Evolutionary conservation across 2,797 vertebrate species (phyloP).

Genomic region (Gorsachius magnificus): DNA sequence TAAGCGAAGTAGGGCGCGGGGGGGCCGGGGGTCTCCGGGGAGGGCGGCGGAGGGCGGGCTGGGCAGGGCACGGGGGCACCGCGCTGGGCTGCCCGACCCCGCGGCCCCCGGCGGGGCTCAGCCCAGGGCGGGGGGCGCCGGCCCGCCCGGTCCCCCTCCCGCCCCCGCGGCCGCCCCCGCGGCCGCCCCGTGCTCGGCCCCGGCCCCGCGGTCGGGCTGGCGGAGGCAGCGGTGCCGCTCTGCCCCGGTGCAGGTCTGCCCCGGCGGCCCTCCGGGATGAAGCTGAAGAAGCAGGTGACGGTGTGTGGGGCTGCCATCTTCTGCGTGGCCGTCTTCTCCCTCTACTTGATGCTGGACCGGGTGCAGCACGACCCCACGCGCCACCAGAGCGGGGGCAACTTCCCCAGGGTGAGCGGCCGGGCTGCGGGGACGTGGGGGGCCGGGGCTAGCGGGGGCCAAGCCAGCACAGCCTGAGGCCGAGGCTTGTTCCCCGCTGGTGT

Average conservation of each 20-base stretch:
- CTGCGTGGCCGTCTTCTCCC: slow-evolving; percentile 97
- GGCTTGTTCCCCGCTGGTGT: background rate
- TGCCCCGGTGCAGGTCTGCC: background rate
- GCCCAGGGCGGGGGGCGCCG: background rate
- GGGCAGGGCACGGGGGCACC: background rate
- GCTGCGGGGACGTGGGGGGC: background rate
- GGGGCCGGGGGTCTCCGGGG: background rate
- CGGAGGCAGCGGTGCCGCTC: background rate
- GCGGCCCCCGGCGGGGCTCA: background rate
- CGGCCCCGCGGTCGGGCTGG: too few relatives aligned
- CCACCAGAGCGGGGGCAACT: slow-evolving; percentile 90
- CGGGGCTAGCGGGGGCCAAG: background rate
- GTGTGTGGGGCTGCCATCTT: slow-evolving; percentile 97
- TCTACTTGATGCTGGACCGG: slow-evolving; percentile 98
- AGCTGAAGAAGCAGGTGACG: slow-evolving; percentile 98
- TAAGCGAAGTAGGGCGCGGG: slow-evolving; percentile 2
- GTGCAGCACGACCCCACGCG: slow-evolving; percentile 94
- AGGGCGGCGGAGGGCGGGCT: background rate
- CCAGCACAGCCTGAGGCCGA: background rate
- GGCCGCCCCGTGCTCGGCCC: background rate
- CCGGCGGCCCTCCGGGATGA: slow-evolving; percentile 80
- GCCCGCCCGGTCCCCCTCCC: background rate
- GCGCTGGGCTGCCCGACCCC: background rate
- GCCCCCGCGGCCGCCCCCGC: too few relatives aligned
- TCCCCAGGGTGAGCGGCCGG: slow-evolving; percentile 88